Evolutionary conservation across 2,797 vertebrate species (phyloP).

Genomic region (Esox lucius): DNA sequence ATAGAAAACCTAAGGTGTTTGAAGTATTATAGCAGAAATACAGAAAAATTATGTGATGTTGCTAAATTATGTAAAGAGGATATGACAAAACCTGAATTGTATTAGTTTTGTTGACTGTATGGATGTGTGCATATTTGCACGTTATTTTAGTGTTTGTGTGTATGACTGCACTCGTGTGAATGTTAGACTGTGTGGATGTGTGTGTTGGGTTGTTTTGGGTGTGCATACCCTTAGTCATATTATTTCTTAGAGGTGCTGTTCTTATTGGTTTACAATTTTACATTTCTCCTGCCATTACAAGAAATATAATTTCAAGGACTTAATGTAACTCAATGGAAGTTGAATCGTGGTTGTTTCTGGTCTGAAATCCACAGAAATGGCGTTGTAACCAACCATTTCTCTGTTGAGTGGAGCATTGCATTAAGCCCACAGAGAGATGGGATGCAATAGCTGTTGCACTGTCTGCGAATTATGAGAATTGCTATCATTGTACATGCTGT

Average conservation of each 20-base stretch:
- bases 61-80: slow-evolving; percentile 64
- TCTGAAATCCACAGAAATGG: slow-evolving; percentile 5
- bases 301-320: slow-evolving; percentile 36
- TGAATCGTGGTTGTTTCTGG: slow-evolving; percentile 7
- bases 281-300: slow-evolving; percentile 34
- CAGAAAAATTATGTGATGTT: slow-evolving; percentile 49
- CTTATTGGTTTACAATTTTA: slow-evolving; percentile 58
- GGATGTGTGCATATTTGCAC: slow-evolving; percentile 21
- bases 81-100: slow-evolving; percentile 52
- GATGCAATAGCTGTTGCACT: slow-evolving; percentile 57
- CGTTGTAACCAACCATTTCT: slow-evolving; percentile 5
- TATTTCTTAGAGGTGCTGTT: slow-evolving; percentile 68
- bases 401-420: not conserved
- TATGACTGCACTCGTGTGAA: slow-evolving; percentile 36
- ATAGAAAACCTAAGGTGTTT: slow-evolving; percentile 29
- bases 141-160: not conserved
- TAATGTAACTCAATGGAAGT: slow-evolving; percentile 38
- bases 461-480: slow-evolving; percentile 43
- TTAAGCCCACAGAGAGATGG: slow-evolving; percentile 38
- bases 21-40: slow-evolving; percentile 40
- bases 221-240: slow-evolving; percentile 31
- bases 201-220: not conserved
- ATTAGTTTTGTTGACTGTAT: slow-evolving; percentile 43
- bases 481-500: slow-evolving; percentile 41
- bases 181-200: not conserved